Conservation (phyloP, 2,113 vertebrate genomes). For the Pandion haliaetus region DNA sequence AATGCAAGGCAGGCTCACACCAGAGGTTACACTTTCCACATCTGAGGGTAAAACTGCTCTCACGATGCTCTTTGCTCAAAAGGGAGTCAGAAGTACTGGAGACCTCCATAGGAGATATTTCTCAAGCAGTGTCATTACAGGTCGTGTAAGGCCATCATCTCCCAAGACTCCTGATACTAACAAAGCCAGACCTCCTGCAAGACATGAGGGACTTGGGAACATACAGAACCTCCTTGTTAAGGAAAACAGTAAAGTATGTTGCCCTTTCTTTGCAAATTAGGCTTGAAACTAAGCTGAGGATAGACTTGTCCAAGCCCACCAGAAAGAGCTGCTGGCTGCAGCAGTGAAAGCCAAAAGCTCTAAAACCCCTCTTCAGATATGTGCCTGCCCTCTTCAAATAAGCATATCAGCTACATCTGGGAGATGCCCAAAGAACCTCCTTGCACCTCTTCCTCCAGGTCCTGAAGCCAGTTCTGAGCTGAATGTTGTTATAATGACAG, state of each 20-base stretch:
- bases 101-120: neutral
- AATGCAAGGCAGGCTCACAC: neutral
- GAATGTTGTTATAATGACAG: neutral
- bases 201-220: neutral
- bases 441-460: neutral
- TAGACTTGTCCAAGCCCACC: neutral
- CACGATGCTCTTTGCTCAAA: neutral
- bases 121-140: neutral
- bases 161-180: neutral
- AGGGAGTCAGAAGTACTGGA: neutral
- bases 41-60: neutral
- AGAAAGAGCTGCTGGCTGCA: neutral
- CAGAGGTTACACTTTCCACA: neutral
- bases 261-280: neutral
- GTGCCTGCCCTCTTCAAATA: neutral
- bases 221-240: neutral
- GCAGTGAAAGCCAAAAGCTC: neutral
- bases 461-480: neutral
- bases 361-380: neutral
- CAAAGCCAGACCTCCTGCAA: neutral
- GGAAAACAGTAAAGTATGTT: neutral
- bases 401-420: neutral
- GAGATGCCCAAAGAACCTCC: neutral
- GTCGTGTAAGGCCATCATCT: neutral
- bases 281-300: neutral